A percentile compares a stretch with the other conserved stretches of the same genome.
Conservation (phyloP, 2,888 invertebrate genomes). For the Julus scanicus region DNA sequence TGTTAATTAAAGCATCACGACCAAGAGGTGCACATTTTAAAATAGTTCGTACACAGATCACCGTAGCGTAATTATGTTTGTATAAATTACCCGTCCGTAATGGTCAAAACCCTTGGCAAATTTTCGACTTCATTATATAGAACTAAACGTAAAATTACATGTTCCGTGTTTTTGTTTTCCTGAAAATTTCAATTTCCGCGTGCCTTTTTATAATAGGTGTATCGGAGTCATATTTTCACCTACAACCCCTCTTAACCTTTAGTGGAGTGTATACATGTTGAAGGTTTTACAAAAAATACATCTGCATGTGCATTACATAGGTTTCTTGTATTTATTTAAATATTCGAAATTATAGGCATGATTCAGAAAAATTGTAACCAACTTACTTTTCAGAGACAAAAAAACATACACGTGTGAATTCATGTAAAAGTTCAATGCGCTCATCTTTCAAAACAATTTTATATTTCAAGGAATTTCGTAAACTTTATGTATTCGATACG, state of each 20-base stretch:
- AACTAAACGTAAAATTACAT: background rate
- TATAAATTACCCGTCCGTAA: background rate
- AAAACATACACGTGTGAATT: too few relatives aligned
- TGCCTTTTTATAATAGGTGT: background rate
- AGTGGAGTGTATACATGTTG: background rate
- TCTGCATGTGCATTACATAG: too few relatives aligned
- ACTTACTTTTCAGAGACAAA: too few relatives aligned
- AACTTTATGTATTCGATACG: too few relatives aligned
- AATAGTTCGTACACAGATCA: background rate
- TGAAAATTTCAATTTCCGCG: conserved; percentile 9
- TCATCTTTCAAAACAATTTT: too few relatives aligned
- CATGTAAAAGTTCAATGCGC: too few relatives aligned
- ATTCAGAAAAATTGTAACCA: too few relatives aligned
- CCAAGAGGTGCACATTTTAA: background rate
- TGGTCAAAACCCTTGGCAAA: background rate
- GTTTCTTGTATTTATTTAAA: too few relatives aligned
- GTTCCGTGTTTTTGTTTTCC: conserved; percentile 19
- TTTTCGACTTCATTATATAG: background rate
- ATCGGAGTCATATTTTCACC: background rate
- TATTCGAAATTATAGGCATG: too few relatives aligned
- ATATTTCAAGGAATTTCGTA: too few relatives aligned
- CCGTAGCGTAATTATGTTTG: background rate
- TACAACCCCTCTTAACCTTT: background rate
- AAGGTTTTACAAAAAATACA: too few relatives aligned
- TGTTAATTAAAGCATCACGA: background rate